phyloP scores from a whole-genome alignment of 2,888 invertebrate genomes.

The Diarsia rubi region DNA sequence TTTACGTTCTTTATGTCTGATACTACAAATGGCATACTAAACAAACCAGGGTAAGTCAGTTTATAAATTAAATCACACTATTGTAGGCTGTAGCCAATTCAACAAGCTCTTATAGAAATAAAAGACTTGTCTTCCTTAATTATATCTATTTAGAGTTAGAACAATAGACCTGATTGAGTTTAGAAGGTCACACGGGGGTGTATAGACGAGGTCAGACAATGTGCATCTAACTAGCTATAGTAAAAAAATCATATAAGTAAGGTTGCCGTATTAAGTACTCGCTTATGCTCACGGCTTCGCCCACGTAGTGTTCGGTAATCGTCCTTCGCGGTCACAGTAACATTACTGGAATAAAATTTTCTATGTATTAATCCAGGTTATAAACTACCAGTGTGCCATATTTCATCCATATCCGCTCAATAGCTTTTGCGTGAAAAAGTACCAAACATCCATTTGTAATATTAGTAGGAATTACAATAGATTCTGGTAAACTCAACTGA shows the following conservation, averaged over 20 bases:
- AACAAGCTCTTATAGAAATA: not conserved
- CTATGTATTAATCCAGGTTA: too few relatives aligned
- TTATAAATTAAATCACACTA: not conserved
- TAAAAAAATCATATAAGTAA: not conserved
- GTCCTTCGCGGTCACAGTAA: too few relatives aligned
- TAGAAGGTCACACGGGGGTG: constrained; percentile 24
- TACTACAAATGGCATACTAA: not conserved
- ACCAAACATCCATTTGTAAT: too few relatives aligned
- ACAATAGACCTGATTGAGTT: constrained; percentile 41
- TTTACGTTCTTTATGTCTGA: too few relatives aligned
- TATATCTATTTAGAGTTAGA: constrained; percentile 31
- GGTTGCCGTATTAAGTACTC: not conserved
- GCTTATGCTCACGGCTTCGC: too few relatives aligned
- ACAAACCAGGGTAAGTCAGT: not conserved
- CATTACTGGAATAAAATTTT: too few relatives aligned
- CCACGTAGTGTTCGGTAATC: too few relatives aligned
- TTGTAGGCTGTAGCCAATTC: constrained; percentile 11
- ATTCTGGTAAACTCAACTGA: too few relatives aligned
- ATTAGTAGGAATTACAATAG: too few relatives aligned
- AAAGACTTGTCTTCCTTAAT: constrained; percentile 28
- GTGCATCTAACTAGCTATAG: not conserved
- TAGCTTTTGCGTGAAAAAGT: too few relatives aligned
- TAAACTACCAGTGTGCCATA: too few relatives aligned
- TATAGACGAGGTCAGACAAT: not conserved
- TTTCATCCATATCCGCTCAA: too few relatives aligned